phyloP scores from a whole-genome alignment of 2,888 invertebrate species.

The Synanthedon myopaeformis region DNA sequence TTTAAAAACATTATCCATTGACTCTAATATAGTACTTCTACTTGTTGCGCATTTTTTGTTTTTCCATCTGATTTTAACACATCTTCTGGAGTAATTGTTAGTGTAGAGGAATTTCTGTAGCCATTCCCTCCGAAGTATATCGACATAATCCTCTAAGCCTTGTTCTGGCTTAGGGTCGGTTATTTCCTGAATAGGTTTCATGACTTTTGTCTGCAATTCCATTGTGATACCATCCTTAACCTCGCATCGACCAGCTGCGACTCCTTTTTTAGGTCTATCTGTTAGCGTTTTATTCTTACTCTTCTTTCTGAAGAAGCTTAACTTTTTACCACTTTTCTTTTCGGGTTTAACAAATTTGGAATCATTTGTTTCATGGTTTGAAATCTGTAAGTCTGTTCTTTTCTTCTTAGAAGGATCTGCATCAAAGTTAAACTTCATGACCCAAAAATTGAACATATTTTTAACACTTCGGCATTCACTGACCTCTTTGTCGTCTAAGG shows the following conservation, averaged over 20 bases:
- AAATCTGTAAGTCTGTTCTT: background rate
- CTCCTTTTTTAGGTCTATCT: conserved; percentile 30
- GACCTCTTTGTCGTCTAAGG: conserved; percentile 14
- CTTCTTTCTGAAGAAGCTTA: conserved; percentile 45
- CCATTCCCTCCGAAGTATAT: conserved; percentile 33
- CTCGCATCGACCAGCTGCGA: conserved; percentile 47
- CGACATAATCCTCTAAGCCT: conserved; percentile 13
- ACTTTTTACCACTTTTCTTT: conserved; percentile 28
- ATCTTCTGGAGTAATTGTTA: conserved; percentile 32
- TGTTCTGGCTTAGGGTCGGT: conserved; percentile 9
- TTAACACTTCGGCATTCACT: conserved; percentile 34
- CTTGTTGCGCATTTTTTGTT: conserved; percentile 40
- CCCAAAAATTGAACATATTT: conserved; percentile 52
- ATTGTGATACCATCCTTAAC: conserved; percentile 37
- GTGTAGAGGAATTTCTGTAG: conserved; percentile 30
- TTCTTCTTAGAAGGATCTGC: conserved; percentile 15
- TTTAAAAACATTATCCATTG: conserved; percentile 40
- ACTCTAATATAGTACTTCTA: conserved; percentile 43
- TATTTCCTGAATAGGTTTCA: conserved; percentile 5
- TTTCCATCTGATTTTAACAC: conserved; percentile 45
- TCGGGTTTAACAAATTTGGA: conserved; percentile 7
- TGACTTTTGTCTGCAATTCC: conserved; percentile 21
- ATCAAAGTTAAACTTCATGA: conserved; percentile 44
- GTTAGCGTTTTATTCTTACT: conserved; percentile 21
- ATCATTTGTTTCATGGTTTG: background rate